A percentile compares a stretch with the other conserved stretches of the same genome.
Evolutionary conservation across 2,797 vertebrate genomes (phyloP).

Genomic region (Pygocentrus nattereri): DNA sequence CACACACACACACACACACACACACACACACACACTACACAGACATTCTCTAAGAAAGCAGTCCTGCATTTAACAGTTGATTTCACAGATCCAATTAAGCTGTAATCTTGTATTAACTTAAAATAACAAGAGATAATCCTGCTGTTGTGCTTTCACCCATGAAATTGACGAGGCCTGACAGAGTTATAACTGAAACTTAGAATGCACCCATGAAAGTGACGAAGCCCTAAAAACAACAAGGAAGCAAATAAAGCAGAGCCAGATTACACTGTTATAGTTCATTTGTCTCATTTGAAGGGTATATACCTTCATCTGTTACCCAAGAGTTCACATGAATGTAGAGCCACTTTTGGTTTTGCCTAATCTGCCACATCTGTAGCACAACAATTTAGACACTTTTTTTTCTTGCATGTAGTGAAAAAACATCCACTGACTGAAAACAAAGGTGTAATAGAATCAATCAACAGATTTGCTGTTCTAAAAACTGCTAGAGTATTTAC

Average conservation of each 20-base stretch:
- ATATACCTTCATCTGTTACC: neutral
- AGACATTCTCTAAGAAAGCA: constrained; percentile 61
- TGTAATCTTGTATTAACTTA: constrained; percentile 74
- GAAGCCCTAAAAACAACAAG: neutral
- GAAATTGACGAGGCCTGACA: constrained; percentile 68
- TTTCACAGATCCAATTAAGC: constrained; percentile 76
- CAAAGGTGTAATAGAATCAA: no score
- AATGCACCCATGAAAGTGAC: neutral
- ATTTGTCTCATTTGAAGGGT: neutral
- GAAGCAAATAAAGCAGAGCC: neutral
- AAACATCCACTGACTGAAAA: no score
- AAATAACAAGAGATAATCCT: constrained; percentile 76
- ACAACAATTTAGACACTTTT: neutral
- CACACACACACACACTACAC: constrained; percentile 17
- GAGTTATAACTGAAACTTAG: constrained; percentile 33
- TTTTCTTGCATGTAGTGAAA: no score
- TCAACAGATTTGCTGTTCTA: no score
- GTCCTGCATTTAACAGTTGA: constrained; percentile 69
- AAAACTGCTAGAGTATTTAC: no score
- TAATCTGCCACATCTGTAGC: neutral
- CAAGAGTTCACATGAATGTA: neutral
- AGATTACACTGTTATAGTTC: neutral
- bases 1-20: constrained; percentile 31
- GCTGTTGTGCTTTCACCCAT: constrained; percentile 68
- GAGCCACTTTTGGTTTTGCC: neutral